Percentiles rank a stretch among this genome's conserved stretches.
These are phyloP conservation scores for Gymnocephalus cernua DNA, from an alignment of 2,113 vertebrate genomes.

Conservation along the genomic window DNA sequence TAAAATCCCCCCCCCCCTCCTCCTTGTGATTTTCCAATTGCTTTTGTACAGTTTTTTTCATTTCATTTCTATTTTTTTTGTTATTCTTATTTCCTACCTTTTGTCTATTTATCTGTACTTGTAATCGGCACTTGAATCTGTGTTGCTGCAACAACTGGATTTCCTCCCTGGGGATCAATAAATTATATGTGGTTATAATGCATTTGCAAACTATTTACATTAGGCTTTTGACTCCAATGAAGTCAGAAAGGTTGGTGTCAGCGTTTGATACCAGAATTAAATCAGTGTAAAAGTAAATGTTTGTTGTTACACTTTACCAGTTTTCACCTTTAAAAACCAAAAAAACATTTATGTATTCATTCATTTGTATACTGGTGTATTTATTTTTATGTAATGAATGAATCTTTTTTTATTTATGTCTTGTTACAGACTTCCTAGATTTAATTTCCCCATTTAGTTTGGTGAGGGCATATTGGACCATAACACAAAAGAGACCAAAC, in stretches of 20 bases:
- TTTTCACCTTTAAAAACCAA: not conserved
- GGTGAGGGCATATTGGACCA: not conserved
- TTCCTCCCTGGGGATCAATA: not conserved
- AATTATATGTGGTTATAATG: not conserved
- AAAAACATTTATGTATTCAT: not conserved
- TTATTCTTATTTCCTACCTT: not conserved
- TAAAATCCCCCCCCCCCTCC: too few species aligned
- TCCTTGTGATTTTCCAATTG: not conserved
- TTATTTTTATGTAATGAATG: too few species aligned
- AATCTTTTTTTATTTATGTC: not conserved
- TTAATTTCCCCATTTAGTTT: not conserved
- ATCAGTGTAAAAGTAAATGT: not conserved
- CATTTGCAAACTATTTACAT: not conserved
- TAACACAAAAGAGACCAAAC: not conserved
- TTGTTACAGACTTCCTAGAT: not conserved
- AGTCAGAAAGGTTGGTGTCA: not conserved
- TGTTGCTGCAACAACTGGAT: not conserved
- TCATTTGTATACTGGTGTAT: not conserved
- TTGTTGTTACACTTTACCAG: not conserved
- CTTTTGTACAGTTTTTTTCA: not conserved
- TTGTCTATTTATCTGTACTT: not conserved
- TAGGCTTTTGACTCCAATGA: not conserved
- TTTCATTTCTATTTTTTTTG: not conserved
- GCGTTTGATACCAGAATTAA: not conserved
- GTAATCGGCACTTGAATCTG: too few species aligned